Percentiles rank a stretch among this genome's conserved stretches.
These are phyloP conservation scores for Caenorhabditis remanei DNA, from an alignment of 1,140 invertebrate genomes.

Conservation along the genomic window DNA sequence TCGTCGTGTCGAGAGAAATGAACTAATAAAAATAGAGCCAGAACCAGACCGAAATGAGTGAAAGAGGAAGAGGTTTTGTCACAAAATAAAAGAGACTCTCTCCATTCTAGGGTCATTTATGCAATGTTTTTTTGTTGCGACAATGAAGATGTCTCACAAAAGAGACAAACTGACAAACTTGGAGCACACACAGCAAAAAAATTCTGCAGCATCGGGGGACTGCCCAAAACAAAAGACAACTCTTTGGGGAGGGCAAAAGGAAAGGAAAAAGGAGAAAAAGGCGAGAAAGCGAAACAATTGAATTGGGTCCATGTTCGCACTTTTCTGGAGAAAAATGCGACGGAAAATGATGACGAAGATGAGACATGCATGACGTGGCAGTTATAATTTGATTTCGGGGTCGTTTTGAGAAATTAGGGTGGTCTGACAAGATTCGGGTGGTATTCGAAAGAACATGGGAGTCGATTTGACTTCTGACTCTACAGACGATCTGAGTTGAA, in stretches of 20 bases:
- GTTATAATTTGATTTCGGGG: conserved; percentile 7
- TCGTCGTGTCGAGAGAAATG: not conserved
- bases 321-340: not conserved
- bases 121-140: conserved; percentile 33
- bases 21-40: conserved; percentile 31
- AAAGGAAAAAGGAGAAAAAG: conserved; percentile 25
- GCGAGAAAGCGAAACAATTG: conserved; percentile 52
- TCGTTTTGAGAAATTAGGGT: not conserved
- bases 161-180: not conserved
- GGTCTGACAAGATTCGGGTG: not conserved
- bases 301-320: conserved; percentile 52
- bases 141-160: conserved; percentile 23
- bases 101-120: conserved; percentile 43
- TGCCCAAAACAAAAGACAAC: no score
- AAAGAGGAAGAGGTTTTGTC: conserved; percentile 3
- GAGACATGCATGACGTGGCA: conserved; percentile 8
- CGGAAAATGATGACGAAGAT: conserved; percentile 6
- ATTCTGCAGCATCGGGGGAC: not conserved
- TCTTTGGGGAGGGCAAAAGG: not conserved
- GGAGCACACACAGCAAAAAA: not conserved
- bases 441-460: no score
- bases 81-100: not conserved
- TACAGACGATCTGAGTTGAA: no score
- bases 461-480: no score
- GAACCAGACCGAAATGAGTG: not conserved